Evolutionary conservation across 2,113 vertebrate genomes (phyloP), one percentile per base, ranked within the genome.

Genomic region (Phaethornis superciliosus): DNA sequence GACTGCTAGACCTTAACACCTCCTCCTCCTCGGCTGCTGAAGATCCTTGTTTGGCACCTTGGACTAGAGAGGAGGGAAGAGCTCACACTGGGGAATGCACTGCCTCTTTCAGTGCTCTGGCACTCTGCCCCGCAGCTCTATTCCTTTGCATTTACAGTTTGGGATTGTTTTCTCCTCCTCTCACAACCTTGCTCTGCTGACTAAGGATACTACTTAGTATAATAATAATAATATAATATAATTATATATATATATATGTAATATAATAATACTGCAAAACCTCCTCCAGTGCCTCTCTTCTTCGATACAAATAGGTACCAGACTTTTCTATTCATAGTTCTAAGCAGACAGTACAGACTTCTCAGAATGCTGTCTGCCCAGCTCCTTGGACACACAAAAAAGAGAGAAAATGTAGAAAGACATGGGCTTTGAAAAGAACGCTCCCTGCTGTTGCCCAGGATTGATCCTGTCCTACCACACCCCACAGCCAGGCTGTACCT

Each of bases 231-330:
- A n/a, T n/a, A n/a, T n/a, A n/a, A n/a, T n/a, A n/a, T n/a, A n/a
- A n/a, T n/a, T n/a, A n/a, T n/a, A n/a, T n/a, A n/a, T n/a, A n/a
- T n/a, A n/a, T n/a, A n/a, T n/a, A n/a, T n/a, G n/a, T n/a, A n/a
- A n/a, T n/a, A n/a, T n/a, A n/a, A n/a, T n/a, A n/a, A n/a, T n/a
- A 22, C 60, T 51, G 26, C 0, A 0, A 60, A 78, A 82, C 14
- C 12, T n/a, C 24, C 54, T 26, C 32, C 51, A 37, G 6, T 10
- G 5, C 18, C 0, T 0, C 26, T 12, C 23, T 37, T 76, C 37
- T 55, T 51, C 0, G 1, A 18, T 52, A 58, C 0, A 2, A 82
- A 30, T 23, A 24, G 7, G 37, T 37, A 7, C 22, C 14, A 65
- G 40, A n/a, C 33, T 65, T 59, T 65, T 62, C 56, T 33, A 16